These are phyloP conservation scores for Centropyge bicolor DNA, from an alignment of 2,797 vertebrate species.

Conservation along the genomic window DNA sequence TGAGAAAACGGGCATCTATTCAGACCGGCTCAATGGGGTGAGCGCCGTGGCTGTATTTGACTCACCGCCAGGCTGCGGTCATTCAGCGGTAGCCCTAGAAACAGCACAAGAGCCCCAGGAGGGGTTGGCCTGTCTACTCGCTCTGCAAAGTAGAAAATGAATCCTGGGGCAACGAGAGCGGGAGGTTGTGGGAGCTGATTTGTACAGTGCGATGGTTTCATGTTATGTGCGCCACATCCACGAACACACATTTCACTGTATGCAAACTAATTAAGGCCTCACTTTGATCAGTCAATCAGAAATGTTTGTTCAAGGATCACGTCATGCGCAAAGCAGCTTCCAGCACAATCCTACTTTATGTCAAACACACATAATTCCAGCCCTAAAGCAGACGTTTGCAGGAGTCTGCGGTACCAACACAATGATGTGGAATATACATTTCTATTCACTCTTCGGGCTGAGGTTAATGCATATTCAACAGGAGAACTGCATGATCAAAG, in stretches of 20 bases:
- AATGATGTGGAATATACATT: conserved; percentile 7
- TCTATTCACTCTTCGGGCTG: conserved; percentile 9
- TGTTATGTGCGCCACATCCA: conserved; percentile 39
- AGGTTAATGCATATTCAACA: conserved; percentile 9
- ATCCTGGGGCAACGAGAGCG: conserved; percentile 73
- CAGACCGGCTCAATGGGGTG: conserved; percentile 75
- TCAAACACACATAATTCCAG: conserved; percentile 51
- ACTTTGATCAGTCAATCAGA: conserved; percentile 63
- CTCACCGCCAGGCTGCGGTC: conserved; percentile 77
- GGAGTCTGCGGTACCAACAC: conserved; percentile 32
- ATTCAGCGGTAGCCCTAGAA: conserved; percentile 84
- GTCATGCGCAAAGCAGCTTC: conserved; percentile 62
- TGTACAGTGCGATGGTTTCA: conserved; percentile 62
- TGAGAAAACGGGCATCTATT: conserved; percentile 80
- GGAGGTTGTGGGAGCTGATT: conserved; percentile 55
- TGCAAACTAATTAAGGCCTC: conserved; percentile 38
- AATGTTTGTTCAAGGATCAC: conserved; percentile 48
- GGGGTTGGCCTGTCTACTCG: conserved; percentile 64
- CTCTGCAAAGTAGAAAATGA: conserved; percentile 66
- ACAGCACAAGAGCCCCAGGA: conserved; percentile 78
- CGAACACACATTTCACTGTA: conserved; percentile 26
- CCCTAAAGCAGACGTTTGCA: conserved; percentile 23
- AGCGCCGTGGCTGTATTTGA: conserved; percentile 76
- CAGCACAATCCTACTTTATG: conserved; percentile 58
- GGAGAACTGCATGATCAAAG: not conserved